phyloP scores from a whole-genome alignment of 2,113 vertebrate genomes.

The Amazona vittata region DNA sequence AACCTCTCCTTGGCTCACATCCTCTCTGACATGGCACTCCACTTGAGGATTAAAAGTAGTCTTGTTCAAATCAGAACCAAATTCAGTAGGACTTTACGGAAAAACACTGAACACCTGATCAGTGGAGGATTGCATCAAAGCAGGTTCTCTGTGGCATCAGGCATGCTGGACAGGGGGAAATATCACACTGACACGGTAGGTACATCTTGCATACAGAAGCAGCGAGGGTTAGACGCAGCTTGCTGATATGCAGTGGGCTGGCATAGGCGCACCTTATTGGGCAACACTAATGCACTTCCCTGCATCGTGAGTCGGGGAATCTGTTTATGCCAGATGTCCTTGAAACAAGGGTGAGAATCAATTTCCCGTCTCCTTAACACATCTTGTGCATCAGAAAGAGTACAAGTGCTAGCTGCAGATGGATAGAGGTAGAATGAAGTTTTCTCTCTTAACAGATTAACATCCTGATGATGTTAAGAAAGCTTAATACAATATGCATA shows the following conservation, averaged over 20 bases:
- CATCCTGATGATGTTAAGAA: background rate
- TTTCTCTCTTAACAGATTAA: background rate
- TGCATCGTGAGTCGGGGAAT: background rate
- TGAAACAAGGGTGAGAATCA: background rate
- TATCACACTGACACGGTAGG: rapidly evolving
- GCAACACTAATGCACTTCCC: too few relatives aligned
- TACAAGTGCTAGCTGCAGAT: background rate
- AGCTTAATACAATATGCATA: background rate
- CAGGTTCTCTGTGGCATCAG: background rate
- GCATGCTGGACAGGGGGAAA: background rate
- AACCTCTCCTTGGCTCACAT: background rate
- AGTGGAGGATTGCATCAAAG: background rate
- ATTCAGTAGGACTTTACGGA: background rate
- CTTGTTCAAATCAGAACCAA: slow-evolving; percentile 57
- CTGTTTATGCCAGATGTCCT: background rate
- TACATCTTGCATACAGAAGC: background rate
- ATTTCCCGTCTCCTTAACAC: background rate
- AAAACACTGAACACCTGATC: background rate
- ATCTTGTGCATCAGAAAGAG: background rate
- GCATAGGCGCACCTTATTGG: background rate
- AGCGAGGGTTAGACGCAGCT: background rate
- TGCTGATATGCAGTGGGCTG: too few relatives aligned
- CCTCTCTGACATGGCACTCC: background rate
- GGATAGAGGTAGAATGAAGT: background rate
- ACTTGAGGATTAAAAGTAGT: background rate